Evolutionary conservation across 2,113 vertebrate species (phyloP), one percentile per base, ranked within the genome.

Genomic region (Alethe diademata): DNA sequence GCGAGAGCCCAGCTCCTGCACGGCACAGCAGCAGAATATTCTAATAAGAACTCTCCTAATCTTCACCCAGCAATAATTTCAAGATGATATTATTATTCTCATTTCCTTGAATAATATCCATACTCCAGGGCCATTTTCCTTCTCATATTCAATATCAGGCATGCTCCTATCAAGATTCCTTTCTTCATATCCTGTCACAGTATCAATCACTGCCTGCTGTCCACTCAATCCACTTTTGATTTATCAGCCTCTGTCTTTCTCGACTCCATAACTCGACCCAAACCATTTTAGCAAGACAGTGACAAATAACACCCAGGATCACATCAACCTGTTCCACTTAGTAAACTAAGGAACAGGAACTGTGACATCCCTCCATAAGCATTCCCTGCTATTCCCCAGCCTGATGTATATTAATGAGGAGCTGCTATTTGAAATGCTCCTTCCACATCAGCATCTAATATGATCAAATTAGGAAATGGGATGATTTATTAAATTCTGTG

Each of bases 121-220:
- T 98, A 98, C 98, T 98, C 97, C 96, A 97, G 98, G 97, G 97
- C 98, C 98, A 98, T 98, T 98, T 98, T 97, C 97, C 97, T 97
- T 83, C 98, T 98, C 98, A 98, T 98, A 98, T 99, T 98, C 98
- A 98, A 97, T 98, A 98, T 98, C 97, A 83, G 97, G 97, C 97
- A 98, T 96, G 97, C 97, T 97, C 96, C 98, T 97, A 98, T 98
- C 97, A 97, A 98, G 97, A 98, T 97, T 97, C 97, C 97, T 98
- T 98, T 98, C 98, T 97, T 99, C 99, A 99, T 99, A 99, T 99
- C 98, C 98, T 98, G 98, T 99, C 98, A 99, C 96, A 90, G 98
- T 99, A 99, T 99, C 99, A 99, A 99, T 99, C 99, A 99, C 98
- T 98, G 98, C 97, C 98, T 98, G 98, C 99, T 99, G 99, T 99